Evolutionary conservation across 2,113 vertebrate species (phyloP).

Genomic region (Trematocara marginatum): DNA sequence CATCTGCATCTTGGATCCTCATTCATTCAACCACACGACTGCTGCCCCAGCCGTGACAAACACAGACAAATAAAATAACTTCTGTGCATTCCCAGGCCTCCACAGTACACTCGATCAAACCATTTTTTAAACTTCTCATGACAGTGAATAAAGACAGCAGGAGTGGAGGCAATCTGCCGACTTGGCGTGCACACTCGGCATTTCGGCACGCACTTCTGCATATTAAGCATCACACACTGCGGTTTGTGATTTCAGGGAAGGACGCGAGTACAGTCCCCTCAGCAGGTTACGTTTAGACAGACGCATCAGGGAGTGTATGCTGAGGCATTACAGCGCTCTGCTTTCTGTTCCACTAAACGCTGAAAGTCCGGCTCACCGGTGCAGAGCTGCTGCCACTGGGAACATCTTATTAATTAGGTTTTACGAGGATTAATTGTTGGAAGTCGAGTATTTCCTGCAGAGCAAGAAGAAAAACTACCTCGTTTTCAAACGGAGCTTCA

Average conservation of each 20-base stretch:
- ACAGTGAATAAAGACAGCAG: not conserved
- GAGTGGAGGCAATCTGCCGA: not conserved
- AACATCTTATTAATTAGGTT: not conserved
- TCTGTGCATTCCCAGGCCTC: not conserved
- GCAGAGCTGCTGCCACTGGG: not conserved
- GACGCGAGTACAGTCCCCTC: not conserved
- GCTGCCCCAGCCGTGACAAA: no score
- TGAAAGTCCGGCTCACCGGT: not conserved
- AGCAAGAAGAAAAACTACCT: not conserved
- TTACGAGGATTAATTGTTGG: not conserved
- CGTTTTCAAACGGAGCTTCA: not conserved
- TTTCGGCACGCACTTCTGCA: not conserved
- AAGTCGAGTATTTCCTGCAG: not conserved
- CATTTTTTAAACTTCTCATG: not conserved
- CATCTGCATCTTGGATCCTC: no score
- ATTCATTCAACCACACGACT: no score
- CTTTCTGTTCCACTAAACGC: conserved; percentile 3
- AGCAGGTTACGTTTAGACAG: not conserved
- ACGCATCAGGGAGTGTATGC: not conserved
- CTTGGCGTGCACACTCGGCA: not conserved
- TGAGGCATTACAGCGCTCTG: not conserved
- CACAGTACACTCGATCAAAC: not conserved
- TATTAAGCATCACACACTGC: conserved; percentile 12
- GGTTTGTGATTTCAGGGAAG: conserved; percentile 25
- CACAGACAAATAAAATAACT: not conserved